Conservation (phyloP, 2,797 vertebrate genomes). For the Holocentrus rufus region DNA sequence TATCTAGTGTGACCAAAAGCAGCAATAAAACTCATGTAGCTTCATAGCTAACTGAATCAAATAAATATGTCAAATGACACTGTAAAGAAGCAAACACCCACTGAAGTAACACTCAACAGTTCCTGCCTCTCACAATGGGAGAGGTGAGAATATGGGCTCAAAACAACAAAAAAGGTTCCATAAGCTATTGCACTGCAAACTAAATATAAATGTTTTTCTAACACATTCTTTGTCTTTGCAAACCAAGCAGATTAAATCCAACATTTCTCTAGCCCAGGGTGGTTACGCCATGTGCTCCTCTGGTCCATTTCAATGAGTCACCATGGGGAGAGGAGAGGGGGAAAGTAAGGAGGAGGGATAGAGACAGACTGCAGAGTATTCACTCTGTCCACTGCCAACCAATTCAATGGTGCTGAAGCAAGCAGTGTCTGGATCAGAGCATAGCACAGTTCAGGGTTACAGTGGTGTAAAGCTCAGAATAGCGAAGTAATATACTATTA, state of each 20-base stretch:
- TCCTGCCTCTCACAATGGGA: not conserved
- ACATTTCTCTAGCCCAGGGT: slow-evolving; percentile 38
- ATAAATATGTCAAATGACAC: not conserved
- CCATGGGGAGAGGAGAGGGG: slow-evolving; percentile 23
- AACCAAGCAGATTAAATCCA: slow-evolving; percentile 40
- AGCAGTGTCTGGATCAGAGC: slow-evolving; percentile 59
- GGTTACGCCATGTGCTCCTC: slow-evolving; percentile 52
- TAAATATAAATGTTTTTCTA: not conserved
- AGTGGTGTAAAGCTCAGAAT: slow-evolving; percentile 24
- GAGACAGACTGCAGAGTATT: slow-evolving; percentile 63
- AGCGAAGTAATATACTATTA: not conserved
- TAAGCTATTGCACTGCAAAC: not conserved
- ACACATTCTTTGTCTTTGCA: slow-evolving; percentile 4
- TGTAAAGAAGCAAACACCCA: not conserved
- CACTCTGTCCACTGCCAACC: slow-evolving; percentile 37
- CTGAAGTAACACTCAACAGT: not conserved
- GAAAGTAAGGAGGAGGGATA: slow-evolving; percentile 6
- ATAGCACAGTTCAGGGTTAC: slow-evolving; percentile 16
- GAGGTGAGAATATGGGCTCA: no score
- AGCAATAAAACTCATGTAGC: not conserved
- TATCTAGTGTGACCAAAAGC: not conserved
- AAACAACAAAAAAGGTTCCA: not conserved
- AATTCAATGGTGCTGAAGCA: slow-evolving; percentile 56
- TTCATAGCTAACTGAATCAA: slow-evolving; percentile 8
- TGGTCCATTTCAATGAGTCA: slow-evolving; percentile 73